A percentile compares a stretch with the other conserved stretches of the same genome.
Evolutionary conservation across 2,888 invertebrate genomes (phyloP).

Genomic region (Crocallis elinguaria): DNA sequence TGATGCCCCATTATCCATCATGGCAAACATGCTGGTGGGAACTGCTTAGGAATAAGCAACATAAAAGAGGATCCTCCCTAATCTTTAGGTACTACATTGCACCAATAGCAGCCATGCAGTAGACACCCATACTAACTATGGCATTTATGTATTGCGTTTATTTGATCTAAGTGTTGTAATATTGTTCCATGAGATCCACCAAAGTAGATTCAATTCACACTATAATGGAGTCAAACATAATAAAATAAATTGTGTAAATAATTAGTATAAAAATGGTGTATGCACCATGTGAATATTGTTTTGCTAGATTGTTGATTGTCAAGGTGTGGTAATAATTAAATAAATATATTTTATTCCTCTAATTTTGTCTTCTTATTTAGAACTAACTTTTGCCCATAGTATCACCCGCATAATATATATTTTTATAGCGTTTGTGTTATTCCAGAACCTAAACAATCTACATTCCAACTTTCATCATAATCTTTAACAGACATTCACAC

Average conservation of each 20-base stretch:
- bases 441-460: too few species aligned
- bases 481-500: too few species aligned
- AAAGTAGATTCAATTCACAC: conserved; percentile 71
- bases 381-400: too few species aligned
- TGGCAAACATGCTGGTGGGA: conserved; percentile 95
- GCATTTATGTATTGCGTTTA: conserved; percentile 70
- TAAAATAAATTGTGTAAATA: conserved; percentile 76
- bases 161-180: conserved; percentile 81
- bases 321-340: conserved; percentile 73
- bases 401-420: neutral
- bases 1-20: conserved; percentile 91
- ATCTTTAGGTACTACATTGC: conserved; percentile 89
- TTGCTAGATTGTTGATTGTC: conserved; percentile 76
- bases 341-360: conserved; percentile 77
- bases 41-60: conserved; percentile 88
- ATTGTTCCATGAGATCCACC: conserved; percentile 78
- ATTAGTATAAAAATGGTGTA: conserved; percentile 77
- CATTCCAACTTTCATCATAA: too few species aligned
- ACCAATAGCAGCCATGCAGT: conserved; percentile 74
- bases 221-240: conserved; percentile 54
- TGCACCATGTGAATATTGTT: conserved; percentile 74
- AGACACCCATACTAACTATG: conserved; percentile 45
- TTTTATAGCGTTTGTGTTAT: too few species aligned
- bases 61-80: conserved; percentile 94
- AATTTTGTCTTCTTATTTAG: conserved; percentile 35